Percentiles rank a stretch among this genome's conserved stretches.
phyloP scores from a whole-genome alignment of 2,888 invertebrate species.

The Tuta absoluta region DNA sequence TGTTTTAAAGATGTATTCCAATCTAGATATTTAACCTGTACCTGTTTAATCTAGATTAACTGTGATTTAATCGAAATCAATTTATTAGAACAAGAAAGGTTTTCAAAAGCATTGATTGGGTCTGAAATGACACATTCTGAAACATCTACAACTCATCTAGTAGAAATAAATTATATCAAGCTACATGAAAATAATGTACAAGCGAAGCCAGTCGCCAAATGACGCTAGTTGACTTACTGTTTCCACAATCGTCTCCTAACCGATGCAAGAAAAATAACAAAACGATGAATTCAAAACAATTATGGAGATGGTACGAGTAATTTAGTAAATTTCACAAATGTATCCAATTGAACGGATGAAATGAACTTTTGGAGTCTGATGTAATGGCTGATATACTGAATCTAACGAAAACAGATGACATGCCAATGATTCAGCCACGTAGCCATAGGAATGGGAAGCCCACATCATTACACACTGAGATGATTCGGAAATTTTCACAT shows the following conservation, averaged over 20 bases:
- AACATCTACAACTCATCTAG: neutral
- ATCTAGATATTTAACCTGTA: too few species aligned
- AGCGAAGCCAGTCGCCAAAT: conserved; percentile 77
- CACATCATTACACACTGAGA: neutral
- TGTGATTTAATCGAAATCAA: too few species aligned
- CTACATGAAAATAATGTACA: conserved; percentile 53
- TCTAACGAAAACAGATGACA: conserved; percentile 46
- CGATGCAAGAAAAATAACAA: conserved; percentile 80
- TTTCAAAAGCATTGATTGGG: conserved; percentile 10
- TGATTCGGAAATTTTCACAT: neutral
- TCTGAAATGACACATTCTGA: neutral
- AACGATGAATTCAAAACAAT: conserved; percentile 69
- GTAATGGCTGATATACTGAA: conserved; percentile 33
- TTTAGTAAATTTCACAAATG: conserved; percentile 49
- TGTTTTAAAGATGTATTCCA: too few species aligned
- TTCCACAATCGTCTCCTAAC: conserved; percentile 81
- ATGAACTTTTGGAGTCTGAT: conserved; percentile 31
- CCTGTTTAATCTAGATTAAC: too few species aligned
- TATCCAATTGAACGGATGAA: conserved; percentile 47
- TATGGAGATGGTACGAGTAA: conserved; percentile 57
- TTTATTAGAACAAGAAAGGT: neutral
- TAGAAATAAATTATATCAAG: conserved; percentile 33
- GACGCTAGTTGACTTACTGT: conserved; percentile 77
- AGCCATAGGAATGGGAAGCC: conserved; percentile 10
- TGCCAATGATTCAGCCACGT: conserved; percentile 37